Percentiles rank a stretch among this genome's conserved stretches.
phyloP scores from a whole-genome alignment of 2,888 invertebrate species.

The Pediacus dermestoides region DNA sequence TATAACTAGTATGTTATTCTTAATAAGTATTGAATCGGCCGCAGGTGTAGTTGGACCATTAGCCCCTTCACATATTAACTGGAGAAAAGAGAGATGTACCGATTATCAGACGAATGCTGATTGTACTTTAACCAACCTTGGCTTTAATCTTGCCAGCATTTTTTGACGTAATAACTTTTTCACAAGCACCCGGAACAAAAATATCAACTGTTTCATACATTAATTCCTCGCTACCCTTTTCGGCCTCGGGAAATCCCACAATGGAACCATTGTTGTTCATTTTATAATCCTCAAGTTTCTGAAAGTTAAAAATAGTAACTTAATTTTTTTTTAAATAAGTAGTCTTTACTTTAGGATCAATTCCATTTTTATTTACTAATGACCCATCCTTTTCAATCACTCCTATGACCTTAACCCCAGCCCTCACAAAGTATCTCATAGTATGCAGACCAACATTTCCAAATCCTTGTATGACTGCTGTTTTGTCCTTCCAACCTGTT shows the following conservation, averaged over 20 bases:
- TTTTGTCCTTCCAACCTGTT: constrained; percentile 95
- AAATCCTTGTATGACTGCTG: constrained; percentile 92
- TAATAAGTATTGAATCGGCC: constrained; percentile 85
- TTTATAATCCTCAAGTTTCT: constrained; percentile 82
- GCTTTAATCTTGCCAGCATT: constrained; percentile 89
- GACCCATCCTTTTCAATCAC: constrained; percentile 86
- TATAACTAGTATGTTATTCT: constrained; percentile 84
- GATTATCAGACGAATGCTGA: no score
- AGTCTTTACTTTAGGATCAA: constrained; percentile 89
- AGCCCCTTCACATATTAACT: constrained; percentile 94
- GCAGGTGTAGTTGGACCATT: constrained; percentile 97
- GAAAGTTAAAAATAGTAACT: no score
- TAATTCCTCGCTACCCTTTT: constrained; percentile 71
- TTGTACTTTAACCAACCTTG: constrained; percentile 71
- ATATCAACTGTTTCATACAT: constrained; percentile 93
- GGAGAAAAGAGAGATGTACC: no score
- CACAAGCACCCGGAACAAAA: constrained; percentile 92
- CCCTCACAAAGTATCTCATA: constrained; percentile 88
- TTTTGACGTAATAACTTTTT: constrained; percentile 87
- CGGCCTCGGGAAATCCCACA: constrained; percentile 90
- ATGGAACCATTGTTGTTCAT: constrained; percentile 88
- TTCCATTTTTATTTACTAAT: constrained; percentile 84
- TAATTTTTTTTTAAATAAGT: no score
- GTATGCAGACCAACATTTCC: constrained; percentile 98
- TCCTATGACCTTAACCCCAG: constrained; percentile 90